These are phyloP conservation scores for Synaphobranchus kaupii DNA, from an alignment of 2,797 vertebrate species.

Conservation along the genomic window DNA sequence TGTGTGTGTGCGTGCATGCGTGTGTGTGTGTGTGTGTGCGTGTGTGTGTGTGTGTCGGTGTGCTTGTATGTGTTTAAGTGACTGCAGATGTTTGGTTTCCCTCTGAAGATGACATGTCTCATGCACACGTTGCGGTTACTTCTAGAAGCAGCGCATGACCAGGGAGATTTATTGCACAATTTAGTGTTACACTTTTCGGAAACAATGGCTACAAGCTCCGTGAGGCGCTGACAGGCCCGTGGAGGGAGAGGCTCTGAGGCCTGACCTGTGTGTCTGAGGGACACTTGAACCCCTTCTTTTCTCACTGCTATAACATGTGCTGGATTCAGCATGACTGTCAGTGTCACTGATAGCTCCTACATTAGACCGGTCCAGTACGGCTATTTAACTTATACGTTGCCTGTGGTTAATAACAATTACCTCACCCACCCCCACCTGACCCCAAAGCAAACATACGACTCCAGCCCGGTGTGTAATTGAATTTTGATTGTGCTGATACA, in stretches of 20 bases:
- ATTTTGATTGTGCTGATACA: neutral
- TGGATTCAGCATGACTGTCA: neutral
- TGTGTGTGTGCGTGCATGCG: no score
- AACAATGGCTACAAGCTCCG: neutral
- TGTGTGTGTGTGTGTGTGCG: no score
- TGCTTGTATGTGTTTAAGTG: neutral
- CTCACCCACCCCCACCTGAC: neutral
- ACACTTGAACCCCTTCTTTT: neutral
- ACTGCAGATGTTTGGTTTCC: slow-evolving; percentile 4
- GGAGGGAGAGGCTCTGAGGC: neutral
- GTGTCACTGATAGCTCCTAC: neutral
- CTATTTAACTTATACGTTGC: neutral
- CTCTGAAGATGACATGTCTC: neutral
- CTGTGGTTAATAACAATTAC: neutral
- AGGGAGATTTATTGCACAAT: slow-evolving; percentile 13
- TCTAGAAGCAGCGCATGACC: neutral
- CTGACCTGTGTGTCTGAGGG: neutral
- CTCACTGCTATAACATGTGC: neutral
- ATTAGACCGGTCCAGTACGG: neutral
- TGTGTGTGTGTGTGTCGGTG: neutral
- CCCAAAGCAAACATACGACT: neutral
- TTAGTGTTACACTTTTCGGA: slow-evolving; percentile 2
- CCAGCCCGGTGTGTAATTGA: neutral
- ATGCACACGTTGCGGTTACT: neutral
- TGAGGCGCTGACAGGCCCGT: neutral